Evolutionary conservation across 2,113 vertebrate species (phyloP).

Genomic region (Himantopus leucocephalus): DNA sequence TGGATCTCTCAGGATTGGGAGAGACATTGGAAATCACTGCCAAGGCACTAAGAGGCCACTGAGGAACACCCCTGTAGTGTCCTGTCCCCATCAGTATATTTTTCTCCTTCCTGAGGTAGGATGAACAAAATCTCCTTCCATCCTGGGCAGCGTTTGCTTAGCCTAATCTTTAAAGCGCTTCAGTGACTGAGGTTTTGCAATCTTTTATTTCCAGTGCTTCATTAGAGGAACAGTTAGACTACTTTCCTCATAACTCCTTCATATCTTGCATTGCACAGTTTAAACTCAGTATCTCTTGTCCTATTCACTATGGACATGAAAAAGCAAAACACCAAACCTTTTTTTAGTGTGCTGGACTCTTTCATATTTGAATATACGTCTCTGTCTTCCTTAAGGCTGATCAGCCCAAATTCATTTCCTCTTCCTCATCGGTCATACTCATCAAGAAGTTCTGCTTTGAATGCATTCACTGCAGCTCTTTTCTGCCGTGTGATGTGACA

Average conservation of each 20-base stretch:
- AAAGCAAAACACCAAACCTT: neutral
- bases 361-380: neutral
- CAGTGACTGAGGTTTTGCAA: neutral
- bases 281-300: neutral
- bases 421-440: neutral
- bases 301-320: neutral
- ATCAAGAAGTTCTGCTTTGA: neutral
- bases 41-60: neutral
- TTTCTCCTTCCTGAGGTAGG: neutral
- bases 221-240: neutral
- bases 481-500: rapidly evolving
- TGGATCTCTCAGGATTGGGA: neutral
- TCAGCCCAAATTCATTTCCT: neutral
- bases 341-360: neutral
- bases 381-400: neutral
- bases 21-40: neutral
- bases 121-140: neutral
- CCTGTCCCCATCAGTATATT: neutral
- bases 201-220: neutral
- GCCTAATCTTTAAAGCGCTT: neutral
- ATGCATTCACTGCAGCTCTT: neutral
- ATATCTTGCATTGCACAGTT: neutral
- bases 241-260: neutral
- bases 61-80: neutral
- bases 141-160: neutral